Evolutionary conservation across 2,888 invertebrate genomes (phyloP), one percentile per base, ranked within the genome.

Genomic region (Gibbula magus): DNA sequence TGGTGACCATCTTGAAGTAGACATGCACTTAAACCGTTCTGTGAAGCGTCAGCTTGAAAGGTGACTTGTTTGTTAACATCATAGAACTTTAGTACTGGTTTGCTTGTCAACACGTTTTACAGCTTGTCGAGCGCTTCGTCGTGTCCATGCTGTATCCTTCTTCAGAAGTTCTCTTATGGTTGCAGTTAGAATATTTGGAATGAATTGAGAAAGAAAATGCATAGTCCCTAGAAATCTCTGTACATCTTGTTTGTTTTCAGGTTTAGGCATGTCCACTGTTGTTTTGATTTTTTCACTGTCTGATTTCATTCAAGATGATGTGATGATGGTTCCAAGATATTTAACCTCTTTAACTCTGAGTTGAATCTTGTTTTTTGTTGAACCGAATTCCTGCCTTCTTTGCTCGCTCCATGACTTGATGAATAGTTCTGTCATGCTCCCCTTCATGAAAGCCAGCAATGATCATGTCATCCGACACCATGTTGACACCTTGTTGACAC

Each of bases 11-110:
- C 74, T n/a, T 81, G 78, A 13, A 78, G 78, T 29, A 78, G 61
- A n/a, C 79, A 75, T n/a, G 79, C 75, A 29, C 81, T 76, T n/a
- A 79, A 66, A 35, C 79, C 79, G 25, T 45, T 35, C n/a, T 77
- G 32, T 18, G 67, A 66, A 16, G 70, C 73, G 77, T 81, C 79
- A 39, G 67, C 25, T 3, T 78, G 56, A 18, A 79, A 51, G 18
- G 75, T 78, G 35, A 80, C 73, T 2, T 54, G 53, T 39, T 66
- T 70, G 32, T n/a, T n/a, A n/a, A n/a, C n/a, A n/a, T n/a, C n/a
- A n/a, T n/a, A n/a, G n/a, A n/a, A n/a, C n/a, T 81, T 18, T 8
- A 78, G 53, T 16, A 74, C 70, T 10, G 75, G 32, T 29, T 53
- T 20, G 35, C 32, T 13, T 32, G 75, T 29, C 18, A 79, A 16